Evolutionary conservation across 2,113 vertebrate genomes (phyloP).

Genomic region (Ciconia boyciana): DNA sequence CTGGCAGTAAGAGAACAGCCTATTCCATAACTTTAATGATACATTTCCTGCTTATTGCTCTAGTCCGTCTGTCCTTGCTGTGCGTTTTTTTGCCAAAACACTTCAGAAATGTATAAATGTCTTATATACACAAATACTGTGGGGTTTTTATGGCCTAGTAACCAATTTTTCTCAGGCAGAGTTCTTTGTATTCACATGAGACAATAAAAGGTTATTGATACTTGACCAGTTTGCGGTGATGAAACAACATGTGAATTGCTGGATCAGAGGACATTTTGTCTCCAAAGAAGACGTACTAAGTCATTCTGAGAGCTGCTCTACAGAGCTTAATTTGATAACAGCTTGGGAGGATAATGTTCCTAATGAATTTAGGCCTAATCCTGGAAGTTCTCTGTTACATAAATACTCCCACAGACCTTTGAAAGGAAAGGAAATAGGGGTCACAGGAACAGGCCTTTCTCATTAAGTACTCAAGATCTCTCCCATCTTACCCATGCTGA

Average conservation of each 20-base stretch:
- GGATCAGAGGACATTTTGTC: not conserved
- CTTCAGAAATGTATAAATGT: not conserved
- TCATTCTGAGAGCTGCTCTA: not conserved
- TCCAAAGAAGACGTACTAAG: not conserved
- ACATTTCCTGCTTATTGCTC: not conserved
- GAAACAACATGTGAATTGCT: not conserved
- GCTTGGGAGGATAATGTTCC: not conserved
- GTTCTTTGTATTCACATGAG: not conserved
- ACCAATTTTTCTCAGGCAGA: not conserved
- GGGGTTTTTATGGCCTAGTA: not conserved
- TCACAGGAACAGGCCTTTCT: not conserved
- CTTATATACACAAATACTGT: not conserved
- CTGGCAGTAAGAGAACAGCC: not conserved
- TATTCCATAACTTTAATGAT: not conserved
- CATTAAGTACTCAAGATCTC: not conserved
- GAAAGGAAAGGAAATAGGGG: not conserved
- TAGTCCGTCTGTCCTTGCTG: not conserved
- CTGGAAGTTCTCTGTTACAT: not conserved
- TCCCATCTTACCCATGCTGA: not conserved
- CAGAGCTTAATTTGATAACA: not conserved
- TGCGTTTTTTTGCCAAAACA: not conserved
- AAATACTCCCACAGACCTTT: conserved; percentile 19
- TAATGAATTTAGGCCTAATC: not conserved
- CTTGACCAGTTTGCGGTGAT: not conserved
- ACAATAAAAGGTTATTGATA: not conserved